Conservation (phyloP, 2,113 vertebrate genomes). For the Haliaeetus leucogaster region DNA sequence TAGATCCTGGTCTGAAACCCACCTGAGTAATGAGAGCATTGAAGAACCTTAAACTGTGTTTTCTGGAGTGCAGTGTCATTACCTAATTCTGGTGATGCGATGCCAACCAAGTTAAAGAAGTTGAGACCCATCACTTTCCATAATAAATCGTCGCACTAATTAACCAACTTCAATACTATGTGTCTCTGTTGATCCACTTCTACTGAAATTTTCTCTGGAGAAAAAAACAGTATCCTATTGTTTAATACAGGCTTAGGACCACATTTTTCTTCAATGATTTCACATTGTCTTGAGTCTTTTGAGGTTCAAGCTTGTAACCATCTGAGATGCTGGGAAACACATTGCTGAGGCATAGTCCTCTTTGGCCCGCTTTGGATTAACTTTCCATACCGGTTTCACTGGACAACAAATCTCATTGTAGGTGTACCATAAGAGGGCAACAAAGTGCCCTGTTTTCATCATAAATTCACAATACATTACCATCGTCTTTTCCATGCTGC, state of each 20-base stretch:
- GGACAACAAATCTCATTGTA: background rate
- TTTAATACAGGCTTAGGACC: background rate
- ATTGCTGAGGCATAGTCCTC: background rate
- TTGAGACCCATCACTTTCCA: background rate
- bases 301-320: background rate
- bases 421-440: no score
- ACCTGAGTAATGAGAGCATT: background rate
- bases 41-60: background rate
- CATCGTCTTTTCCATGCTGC: background rate
- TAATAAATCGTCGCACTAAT: background rate
- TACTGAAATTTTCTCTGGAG: background rate
- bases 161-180: background rate
- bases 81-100: background rate
- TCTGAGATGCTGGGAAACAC: background rate
- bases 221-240: background rate
- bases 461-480: background rate
- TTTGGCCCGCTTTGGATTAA: no score
- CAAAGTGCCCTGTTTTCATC: background rate
- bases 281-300: background rate
- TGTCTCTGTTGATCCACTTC: background rate
- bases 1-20: background rate
- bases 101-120: background rate
- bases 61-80: fast-evolving
- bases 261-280: background rate
- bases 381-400: background rate